Base-by-base conservation (phyloP, 2,797 vertebrate genomes). In the Xenops minutus region DNA sequence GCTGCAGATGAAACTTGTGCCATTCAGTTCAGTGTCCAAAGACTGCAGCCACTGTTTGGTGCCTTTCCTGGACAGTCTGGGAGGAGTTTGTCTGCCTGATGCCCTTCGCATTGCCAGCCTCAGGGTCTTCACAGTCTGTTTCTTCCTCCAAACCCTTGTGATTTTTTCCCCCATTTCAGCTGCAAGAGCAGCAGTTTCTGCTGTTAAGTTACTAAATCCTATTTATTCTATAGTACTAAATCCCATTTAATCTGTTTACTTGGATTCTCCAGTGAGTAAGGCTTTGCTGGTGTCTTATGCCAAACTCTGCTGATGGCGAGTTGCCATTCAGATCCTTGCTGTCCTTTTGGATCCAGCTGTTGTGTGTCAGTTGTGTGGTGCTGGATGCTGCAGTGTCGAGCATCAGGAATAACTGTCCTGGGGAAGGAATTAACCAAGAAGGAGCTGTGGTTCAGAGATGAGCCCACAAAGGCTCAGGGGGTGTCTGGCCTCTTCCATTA, bases 191-290 rank as follows among this genome's bases (percentile, higher is more conserved):
- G 83, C 2, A 8, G 85, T 85, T 93, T 87, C 66, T 90, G 81
- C 73, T 73, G 84, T 81, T 78, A 43, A 22, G 76, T 95, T 96
- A 72, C 73, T 95, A 91, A 95, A 95, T 96, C 91, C 75, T 41
- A 30, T 93, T 94, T 95, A 93, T 41, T 41, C 37, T 62, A 22
- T 62, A 92, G 94, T 96, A 62, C 78, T 94, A 92, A 95, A 95
- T 96, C 89, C 75, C 37, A 23, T 93, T 94, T 95, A 93, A 95
- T 95, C 92, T 92, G 68, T 95, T 94, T 93, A 92, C 54, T 77
- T 0, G 0, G 32, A 74, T 73, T 87, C 69, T 90, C 32, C 39
- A 43, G 66, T n/a, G 58, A 89, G 66, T 27, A 20, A 19, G 64
- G 56, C 56, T 88, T 89, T 88, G 11, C 55, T 85, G 68, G 36